Conservation (phyloP, 2,113 vertebrate genomes). For the Blennius ocellaris region DNA sequence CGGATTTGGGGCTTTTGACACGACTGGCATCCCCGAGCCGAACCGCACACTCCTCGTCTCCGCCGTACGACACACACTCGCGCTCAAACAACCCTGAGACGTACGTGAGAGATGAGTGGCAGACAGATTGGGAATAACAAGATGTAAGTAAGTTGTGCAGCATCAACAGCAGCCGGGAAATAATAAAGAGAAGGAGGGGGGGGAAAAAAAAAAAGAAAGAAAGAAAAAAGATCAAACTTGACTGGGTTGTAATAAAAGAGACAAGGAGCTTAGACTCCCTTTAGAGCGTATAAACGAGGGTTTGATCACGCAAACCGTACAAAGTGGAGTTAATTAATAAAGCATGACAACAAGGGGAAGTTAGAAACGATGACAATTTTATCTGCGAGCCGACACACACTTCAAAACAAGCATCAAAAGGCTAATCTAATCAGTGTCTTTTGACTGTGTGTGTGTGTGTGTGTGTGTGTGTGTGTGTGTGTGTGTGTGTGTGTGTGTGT, state of each 20-base stretch:
- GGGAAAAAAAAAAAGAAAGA: not conserved
- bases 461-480: not conserved
- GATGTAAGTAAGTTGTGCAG: not conserved
- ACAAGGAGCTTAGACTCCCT: not conserved
- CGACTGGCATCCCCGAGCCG: not conserved
- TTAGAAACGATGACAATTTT: not conserved
- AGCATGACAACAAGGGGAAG: not conserved
- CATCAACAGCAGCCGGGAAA: not conserved
- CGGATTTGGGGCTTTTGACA: not conserved
- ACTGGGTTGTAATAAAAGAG: not conserved
- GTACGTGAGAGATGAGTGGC: not conserved
- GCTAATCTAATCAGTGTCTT: not conserved
- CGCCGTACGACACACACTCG: no score
- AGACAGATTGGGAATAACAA: slow-evolving; percentile 5
- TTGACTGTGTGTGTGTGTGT: not conserved
- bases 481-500: not conserved
- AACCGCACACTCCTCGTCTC: no score
- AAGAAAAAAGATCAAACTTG: not conserved
- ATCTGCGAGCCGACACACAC: not conserved
- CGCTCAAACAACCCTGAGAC: not conserved
- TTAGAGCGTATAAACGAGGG: not conserved
- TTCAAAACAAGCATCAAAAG: not conserved
- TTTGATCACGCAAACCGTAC: not conserved
- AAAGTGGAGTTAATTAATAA: not conserved
- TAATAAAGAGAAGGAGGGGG: slow-evolving; percentile 1